Base-by-base conservation (phyloP, 1,140 invertebrate genomes). In the Aphidius ervi region DNA sequence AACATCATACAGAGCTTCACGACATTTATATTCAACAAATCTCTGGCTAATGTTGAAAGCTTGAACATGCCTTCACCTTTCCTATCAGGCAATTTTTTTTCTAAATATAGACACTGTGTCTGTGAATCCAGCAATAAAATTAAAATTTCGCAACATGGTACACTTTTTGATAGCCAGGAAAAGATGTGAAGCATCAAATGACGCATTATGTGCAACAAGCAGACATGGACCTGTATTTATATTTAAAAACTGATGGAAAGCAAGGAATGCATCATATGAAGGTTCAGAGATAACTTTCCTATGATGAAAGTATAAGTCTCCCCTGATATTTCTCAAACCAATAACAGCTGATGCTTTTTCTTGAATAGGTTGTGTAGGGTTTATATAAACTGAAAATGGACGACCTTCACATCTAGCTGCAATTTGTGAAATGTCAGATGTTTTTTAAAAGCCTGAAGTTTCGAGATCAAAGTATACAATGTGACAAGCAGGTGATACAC, bases 371-470 rank as follows among this genome's bases (percentile, higher is more conserved):
- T 66, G 57, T 3, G 46, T 65, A n/a, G 68, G 63, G 31, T 49
- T 66, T 20, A 69, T 23, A 43, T 67, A 66, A 39, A 62, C 53
- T 48, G 40, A 61, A 56, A 69, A 69, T 37, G 40, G 9, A 31
- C 3, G 9, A 37, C 65, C 53, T 31, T 64, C 43, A 55, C 40
- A 62, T 52, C 48, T 59, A 6, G 68, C 63, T 62, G 63, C 63
- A 46, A 69, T 67, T 63, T 66, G 64, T 10, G 65, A 56, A 57
- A 69, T 66, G 55, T 66, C 64, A 46, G 56, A 52, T 9, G 46
- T n/a, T 56, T 61, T 61, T 16, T n/a, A 45, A 4, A 66, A 62
- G 9, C 59, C 62, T 20, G 58, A 57, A 4, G 60, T 64, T 60
- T 66, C 65, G 8, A 63, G 46, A 59, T 63, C 42, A 46, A 55